Evolutionary conservation across 2,797 vertebrate species (phyloP).

Genomic region (Muraenolepis orangiensis): DNA sequence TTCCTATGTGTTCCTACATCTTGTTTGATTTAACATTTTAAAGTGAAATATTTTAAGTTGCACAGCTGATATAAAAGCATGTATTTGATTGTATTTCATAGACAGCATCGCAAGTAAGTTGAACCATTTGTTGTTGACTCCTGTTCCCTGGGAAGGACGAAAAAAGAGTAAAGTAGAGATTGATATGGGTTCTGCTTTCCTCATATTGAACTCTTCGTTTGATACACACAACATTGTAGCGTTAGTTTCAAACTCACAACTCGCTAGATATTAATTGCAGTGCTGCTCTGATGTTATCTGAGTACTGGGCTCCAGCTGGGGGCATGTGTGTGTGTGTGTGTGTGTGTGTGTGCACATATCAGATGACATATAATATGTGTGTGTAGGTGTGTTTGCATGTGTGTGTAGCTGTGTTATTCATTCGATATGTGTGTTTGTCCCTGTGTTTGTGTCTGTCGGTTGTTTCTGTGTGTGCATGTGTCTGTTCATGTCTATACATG

Average conservation of each 20-base stretch:
- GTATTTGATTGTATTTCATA: background rate
- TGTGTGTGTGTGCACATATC: constrained; percentile 1
- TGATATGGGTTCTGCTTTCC: background rate
- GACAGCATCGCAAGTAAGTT: background rate
- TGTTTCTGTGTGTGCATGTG: background rate
- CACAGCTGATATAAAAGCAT: background rate
- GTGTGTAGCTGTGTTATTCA: background rate
- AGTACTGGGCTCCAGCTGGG: background rate
- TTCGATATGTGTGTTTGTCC: too few relatives aligned
- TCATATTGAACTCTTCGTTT: background rate
- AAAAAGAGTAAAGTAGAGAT: background rate
- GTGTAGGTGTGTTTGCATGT: background rate
- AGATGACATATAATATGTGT: background rate
- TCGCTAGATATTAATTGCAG: background rate
- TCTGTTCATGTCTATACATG: too few relatives aligned
- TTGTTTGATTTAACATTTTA: too few relatives aligned
- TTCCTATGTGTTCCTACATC: too few relatives aligned
- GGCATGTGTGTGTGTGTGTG: constrained; percentile 7
- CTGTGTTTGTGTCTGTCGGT: background rate
- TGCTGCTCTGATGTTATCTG: background rate
- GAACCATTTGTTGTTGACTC: background rate
- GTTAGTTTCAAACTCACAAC: background rate
- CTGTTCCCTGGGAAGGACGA: background rate
- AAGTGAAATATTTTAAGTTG: too few relatives aligned
- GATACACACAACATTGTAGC: too few relatives aligned